phyloP scores from a whole-genome alignment of 1,140 invertebrate genomes.

The Procambarus virginalis region DNA sequence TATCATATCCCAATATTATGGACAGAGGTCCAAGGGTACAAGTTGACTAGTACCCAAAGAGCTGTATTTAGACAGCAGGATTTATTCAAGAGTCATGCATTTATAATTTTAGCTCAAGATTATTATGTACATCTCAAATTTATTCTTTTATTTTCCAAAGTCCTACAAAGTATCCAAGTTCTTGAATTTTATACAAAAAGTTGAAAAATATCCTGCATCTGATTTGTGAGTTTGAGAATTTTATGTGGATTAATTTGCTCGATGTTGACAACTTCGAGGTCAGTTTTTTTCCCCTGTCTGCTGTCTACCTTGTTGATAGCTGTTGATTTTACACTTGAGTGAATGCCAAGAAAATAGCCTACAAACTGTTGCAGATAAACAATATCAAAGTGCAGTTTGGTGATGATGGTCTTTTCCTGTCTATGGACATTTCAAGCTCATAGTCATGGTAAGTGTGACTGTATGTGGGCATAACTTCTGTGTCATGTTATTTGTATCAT shows the following conservation, averaged over 20 bases:
- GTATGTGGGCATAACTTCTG: slow-evolving; percentile 1
- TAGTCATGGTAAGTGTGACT: slow-evolving; percentile 32
- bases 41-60: not conserved
- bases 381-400: not conserved
- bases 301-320: not conserved
- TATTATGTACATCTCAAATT: slow-evolving; percentile 23
- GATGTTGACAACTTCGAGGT: not conserved
- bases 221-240: not conserved
- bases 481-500: slow-evolving; percentile 36
- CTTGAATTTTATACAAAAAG: not conserved
- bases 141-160: slow-evolving; percentile 28
- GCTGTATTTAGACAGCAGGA: slow-evolving; percentile 23
- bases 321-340: not conserved
- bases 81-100: slow-evolving; percentile 37
- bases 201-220: not conserved
- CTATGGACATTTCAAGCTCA: not conserved
- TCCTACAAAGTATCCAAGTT: slow-evolving; percentile 4
- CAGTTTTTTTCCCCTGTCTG: not conserved
- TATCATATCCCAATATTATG: slow-evolving; percentile 35
- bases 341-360: not conserved
- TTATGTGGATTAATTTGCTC: not conserved
- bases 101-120: slow-evolving; percentile 41
- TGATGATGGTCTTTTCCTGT: slow-evolving; percentile 19
- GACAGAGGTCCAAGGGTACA: slow-evolving; percentile 38
- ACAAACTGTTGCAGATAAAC: not conserved